phyloP scores from a whole-genome alignment of 2,797 vertebrate genomes.

The Morelia viridis region DNA sequence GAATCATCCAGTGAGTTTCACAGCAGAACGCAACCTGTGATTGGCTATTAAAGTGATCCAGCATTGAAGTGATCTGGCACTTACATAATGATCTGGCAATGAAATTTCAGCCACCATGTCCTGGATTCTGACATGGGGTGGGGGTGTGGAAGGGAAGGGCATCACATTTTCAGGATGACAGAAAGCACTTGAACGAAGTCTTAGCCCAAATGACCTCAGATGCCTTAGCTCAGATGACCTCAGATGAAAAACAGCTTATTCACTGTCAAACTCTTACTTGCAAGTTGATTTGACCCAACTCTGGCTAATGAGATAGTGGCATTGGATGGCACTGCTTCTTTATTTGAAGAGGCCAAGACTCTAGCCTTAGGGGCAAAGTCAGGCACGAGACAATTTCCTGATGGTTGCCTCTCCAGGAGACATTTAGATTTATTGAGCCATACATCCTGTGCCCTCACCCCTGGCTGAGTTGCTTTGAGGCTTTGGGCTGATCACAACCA shows the following conservation, averaged over 20 bases:
- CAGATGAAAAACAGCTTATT: not conserved
- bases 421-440: not conserved
- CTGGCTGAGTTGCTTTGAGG: not conserved
- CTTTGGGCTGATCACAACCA: not conserved
- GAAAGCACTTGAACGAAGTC: not conserved
- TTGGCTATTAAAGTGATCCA: not conserved
- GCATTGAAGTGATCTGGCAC: not conserved
- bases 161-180: not conserved
- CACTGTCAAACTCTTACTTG: not conserved
- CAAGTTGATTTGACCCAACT: not conserved
- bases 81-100: not conserved
- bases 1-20: not conserved
- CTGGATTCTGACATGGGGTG: too few relatives aligned
- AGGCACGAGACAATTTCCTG: not conserved
- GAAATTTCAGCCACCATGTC: not conserved
- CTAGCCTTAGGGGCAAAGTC: not conserved
- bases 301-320: not conserved
- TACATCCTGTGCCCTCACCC: not conserved
- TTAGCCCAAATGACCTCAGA: not conserved
- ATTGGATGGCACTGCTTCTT: not conserved
- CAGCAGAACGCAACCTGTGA: not conserved
- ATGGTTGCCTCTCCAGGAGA: not conserved
- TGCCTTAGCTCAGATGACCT: not conserved
- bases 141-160: not conserved
- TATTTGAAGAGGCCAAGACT: not conserved